A percentile compares a stretch with the other conserved stretches of the same genome.
These are phyloP conservation scores for Mixornis gularis DNA, from an alignment of 2,113 vertebrate genomes.

Conservation along the genomic window DNA sequence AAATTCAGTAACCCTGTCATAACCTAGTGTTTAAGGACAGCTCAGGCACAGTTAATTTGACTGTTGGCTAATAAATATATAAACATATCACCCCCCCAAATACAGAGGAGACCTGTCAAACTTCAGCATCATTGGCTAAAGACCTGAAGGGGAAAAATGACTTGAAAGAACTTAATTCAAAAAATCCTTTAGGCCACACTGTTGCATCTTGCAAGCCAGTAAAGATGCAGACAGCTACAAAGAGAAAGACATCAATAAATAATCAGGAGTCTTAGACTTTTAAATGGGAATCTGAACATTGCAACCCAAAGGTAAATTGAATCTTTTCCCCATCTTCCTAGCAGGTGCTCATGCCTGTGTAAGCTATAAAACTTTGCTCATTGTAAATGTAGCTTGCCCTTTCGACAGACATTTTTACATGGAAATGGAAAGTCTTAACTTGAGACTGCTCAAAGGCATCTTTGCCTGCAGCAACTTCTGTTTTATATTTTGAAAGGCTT, in stretches of 20 bases:
- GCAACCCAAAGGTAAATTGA: constrained; percentile 86
- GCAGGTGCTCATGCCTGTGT: constrained; percentile 45
- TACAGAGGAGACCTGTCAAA: constrained; percentile 28
- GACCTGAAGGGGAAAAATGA: constrained; percentile 70
- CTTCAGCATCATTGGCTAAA: constrained; percentile 37
- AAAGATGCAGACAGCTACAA: constrained; percentile 79
- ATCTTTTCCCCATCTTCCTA: constrained; percentile 66
- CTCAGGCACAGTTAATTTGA: constrained; percentile 49
- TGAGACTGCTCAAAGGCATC: constrained; percentile 38
- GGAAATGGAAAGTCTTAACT: constrained; percentile 68
- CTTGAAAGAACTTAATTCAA: constrained; percentile 84
- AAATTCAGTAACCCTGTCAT: not conserved
- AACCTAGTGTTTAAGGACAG: constrained; percentile 11
- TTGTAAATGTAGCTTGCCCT: constrained; percentile 65
- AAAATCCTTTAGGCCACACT: constrained; percentile 84
- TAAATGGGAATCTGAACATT: constrained; percentile 90
- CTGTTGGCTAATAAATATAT: constrained; percentile 12
- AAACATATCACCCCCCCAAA: not conserved
- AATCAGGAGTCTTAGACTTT: constrained; percentile 91
- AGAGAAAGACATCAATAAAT: constrained; percentile 96
- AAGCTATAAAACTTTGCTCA: constrained; percentile 56
- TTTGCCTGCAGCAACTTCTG: constrained; percentile 45
- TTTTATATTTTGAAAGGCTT: constrained; percentile 26
- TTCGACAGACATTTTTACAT: constrained; percentile 66
- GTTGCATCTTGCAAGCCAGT: constrained; percentile 68